Evolutionary conservation across 2,113 vertebrate genomes (phyloP).

Genomic region (Ahaetulla prasina): DNA sequence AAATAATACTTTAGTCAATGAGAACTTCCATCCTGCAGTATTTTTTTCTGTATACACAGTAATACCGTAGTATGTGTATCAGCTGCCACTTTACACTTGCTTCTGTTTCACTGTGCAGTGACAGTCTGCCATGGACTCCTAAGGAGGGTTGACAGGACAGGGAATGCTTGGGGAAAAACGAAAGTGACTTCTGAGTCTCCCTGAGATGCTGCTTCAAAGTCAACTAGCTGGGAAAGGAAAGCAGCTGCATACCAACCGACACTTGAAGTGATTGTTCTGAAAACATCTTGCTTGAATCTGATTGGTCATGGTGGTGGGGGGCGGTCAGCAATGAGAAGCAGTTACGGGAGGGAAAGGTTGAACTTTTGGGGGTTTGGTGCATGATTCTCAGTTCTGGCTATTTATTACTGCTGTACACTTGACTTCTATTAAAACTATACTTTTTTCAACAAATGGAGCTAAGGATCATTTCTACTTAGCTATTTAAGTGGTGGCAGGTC

Average conservation of each 20-base stretch:
- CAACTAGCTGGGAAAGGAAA: background rate
- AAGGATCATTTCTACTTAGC: background rate
- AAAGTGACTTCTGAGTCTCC: background rate
- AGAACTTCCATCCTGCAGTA: background rate
- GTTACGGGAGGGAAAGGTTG: background rate
- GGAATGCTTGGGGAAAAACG: background rate
- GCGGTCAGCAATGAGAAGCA: background rate
- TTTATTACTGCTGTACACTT: no score
- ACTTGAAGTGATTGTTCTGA: background rate
- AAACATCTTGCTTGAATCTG: background rate
- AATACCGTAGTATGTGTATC: background rate
- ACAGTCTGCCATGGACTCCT: background rate
- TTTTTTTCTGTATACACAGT: background rate
- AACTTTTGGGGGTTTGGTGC: background rate
- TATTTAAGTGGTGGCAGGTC: background rate
- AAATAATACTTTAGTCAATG: background rate
- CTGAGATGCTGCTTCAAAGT: background rate
- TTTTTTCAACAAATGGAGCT: background rate
- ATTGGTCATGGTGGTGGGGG: background rate
- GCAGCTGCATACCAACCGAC: background rate
- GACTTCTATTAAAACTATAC: background rate
- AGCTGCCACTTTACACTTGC: background rate
- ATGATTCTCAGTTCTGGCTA: no score
- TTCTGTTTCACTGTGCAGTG: background rate
- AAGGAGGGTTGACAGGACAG: background rate